Conservation (phyloP, 2,888 invertebrate genomes). For the Gerris lacustris region DNA sequence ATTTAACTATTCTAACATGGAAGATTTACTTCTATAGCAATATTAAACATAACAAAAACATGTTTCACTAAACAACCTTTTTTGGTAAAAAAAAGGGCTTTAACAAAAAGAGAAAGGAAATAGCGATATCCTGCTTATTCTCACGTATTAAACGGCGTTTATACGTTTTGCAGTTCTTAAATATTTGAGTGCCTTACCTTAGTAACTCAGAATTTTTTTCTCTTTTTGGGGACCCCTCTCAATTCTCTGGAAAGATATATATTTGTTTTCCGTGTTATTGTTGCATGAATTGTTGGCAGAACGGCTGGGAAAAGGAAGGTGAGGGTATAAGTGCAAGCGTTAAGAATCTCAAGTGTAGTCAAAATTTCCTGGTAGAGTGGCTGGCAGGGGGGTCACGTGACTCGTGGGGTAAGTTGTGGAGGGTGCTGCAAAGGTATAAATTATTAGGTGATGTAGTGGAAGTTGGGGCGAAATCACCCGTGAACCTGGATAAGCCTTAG, state of each 20-base stretch:
- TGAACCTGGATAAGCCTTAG: slow-evolving; percentile 11
- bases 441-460: slow-evolving; percentile 9
- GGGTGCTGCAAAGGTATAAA: slow-evolving; percentile 6
- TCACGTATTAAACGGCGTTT: too few species aligned
- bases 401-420: not conserved
- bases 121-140: too few species aligned
- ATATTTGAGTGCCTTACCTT: too few species aligned
- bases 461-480: slow-evolving; percentile 10
- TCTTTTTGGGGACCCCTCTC: not conserved
- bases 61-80: too few species aligned
- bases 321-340: not conserved
- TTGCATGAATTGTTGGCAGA: slow-evolving; percentile 1
- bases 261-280: not conserved
- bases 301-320: not conserved
- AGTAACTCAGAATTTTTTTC: too few species aligned
- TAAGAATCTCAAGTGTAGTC: not conserved
- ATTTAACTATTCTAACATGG: too few species aligned
- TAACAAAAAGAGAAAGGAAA: too few species aligned
- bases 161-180: too few species aligned
- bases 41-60: too few species aligned
- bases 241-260: not conserved
- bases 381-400: not conserved
- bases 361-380: not conserved
- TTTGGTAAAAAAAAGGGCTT: too few species aligned
- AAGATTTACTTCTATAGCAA: too few species aligned